These are phyloP conservation scores for Microplitis mediator DNA, from an alignment of 1,140 invertebrate genomes.

Conservation along the genomic window DNA sequence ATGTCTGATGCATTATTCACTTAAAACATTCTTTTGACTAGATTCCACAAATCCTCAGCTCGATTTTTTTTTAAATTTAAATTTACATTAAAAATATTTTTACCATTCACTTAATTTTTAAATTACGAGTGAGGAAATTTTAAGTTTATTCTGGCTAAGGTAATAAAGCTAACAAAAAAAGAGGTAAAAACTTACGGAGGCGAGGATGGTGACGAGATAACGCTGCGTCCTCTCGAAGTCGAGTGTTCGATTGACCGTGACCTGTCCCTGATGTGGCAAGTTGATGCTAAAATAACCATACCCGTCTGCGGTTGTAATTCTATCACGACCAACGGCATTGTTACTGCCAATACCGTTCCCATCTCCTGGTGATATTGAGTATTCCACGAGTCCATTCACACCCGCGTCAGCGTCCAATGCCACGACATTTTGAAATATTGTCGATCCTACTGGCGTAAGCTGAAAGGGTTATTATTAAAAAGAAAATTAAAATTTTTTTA, in stretches of 20 bases:
- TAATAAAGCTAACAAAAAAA: too few relatives aligned
- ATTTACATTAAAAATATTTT: too few relatives aligned
- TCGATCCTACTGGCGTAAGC: slow-evolving; percentile 85
- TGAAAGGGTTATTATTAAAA: slow-evolving; percentile 56
- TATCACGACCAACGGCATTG: slow-evolving; percentile 63
- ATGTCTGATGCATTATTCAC: too few relatives aligned
- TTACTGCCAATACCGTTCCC: slow-evolving; percentile 65
- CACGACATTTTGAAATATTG: slow-evolving; percentile 83
- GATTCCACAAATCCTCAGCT: neutral
- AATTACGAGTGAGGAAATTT: too few relatives aligned
- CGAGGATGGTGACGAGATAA: slow-evolving; percentile 87
- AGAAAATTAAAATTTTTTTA: neutral
- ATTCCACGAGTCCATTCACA: slow-evolving; percentile 85
- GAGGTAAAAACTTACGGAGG: slow-evolving; percentile 74
- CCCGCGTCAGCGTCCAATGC: slow-evolving; percentile 85
- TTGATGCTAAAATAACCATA: slow-evolving; percentile 84
- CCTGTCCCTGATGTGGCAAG: slow-evolving; percentile 86
- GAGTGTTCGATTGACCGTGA: slow-evolving; percentile 85
- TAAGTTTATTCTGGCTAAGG: too few relatives aligned
- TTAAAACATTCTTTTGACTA: neutral
- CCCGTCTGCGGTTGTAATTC: slow-evolving; percentile 76
- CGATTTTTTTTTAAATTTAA: too few relatives aligned
- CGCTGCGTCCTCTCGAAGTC: slow-evolving; percentile 89
- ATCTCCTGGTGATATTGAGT: slow-evolving; percentile 68
- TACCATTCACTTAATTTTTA: too few relatives aligned